phyloP scores from a whole-genome alignment of 2,888 invertebrate species.

The Artemia sinica region DNA sequence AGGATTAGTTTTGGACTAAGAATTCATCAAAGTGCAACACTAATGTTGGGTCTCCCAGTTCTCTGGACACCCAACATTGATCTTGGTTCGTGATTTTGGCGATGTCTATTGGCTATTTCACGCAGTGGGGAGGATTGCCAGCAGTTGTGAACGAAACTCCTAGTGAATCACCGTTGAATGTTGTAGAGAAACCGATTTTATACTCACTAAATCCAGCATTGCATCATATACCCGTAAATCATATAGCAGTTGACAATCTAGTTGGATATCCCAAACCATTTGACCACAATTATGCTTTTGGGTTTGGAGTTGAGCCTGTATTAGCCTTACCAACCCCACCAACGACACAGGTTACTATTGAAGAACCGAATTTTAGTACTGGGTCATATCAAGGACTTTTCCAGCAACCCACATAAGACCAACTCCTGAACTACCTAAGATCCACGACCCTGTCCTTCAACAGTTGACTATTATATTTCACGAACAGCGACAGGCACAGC shows the following conservation, averaged over 20 bases:
- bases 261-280: conserved; percentile 14
- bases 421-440: background rate
- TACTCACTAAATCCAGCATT: conserved; percentile 14
- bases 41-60: conserved; percentile 8
- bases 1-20: too few relatives aligned
- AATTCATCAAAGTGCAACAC: background rate
- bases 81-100: conserved; percentile 17
- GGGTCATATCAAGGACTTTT: background rate
- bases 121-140: conserved; percentile 22
- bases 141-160: conserved; percentile 17
- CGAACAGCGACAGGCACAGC: background rate
- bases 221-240: conserved; percentile 15
- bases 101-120: conserved; percentile 23
- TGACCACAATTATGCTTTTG: conserved; percentile 19
- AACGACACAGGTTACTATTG: background rate
- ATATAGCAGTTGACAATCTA: conserved; percentile 11
- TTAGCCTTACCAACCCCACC: conserved; percentile 6
- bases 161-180: conserved; percentile 10
- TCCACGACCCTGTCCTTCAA: conserved; percentile 6
- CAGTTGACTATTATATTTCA: background rate
- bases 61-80: conserved; percentile 10
- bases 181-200: conserved; percentile 15
- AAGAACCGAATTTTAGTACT: conserved; percentile 1
- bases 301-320: conserved; percentile 15
- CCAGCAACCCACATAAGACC: background rate